Conservation (phyloP, 2,888 invertebrate species). For the Lochmaea capreae region DNA sequence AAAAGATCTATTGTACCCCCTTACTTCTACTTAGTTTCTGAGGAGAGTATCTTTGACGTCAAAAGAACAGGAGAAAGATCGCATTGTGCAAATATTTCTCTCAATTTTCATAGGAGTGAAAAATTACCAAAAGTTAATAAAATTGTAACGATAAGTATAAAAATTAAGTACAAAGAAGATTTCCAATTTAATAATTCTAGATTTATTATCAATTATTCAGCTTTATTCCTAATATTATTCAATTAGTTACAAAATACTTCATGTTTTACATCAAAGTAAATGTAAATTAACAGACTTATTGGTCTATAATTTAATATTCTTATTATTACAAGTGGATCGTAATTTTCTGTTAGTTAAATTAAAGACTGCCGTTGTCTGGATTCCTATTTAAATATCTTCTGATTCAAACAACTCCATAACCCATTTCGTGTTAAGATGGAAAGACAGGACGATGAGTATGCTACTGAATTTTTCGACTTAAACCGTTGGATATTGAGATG, state of each 20-base stretch:
- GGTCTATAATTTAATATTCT: neutral
- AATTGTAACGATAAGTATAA: neutral
- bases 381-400: neutral
- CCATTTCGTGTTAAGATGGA: neutral
- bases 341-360: neutral
- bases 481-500: neutral
- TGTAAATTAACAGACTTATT: neutral
- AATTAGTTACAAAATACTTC: neutral
- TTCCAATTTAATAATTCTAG: neutral
- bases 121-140: too few species aligned
- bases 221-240: neutral
- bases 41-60: too few species aligned
- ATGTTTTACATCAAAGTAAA: neutral
- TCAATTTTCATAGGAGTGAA: too few species aligned
- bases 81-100: too few species aligned
- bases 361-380: neutral
- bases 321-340: neutral
- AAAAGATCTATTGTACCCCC: too few species aligned
- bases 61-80: too few species aligned
- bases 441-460: conserved; percentile 23
- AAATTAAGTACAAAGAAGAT: neutral
- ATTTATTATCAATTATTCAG: neutral
- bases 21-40: too few species aligned
- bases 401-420: neutral
- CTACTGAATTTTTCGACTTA: neutral